Evolutionary conservation across 2,113 vertebrate species (phyloP), one percentile per base, ranked within the genome.

Genomic region (Excalfactoria chinensis): DNA sequence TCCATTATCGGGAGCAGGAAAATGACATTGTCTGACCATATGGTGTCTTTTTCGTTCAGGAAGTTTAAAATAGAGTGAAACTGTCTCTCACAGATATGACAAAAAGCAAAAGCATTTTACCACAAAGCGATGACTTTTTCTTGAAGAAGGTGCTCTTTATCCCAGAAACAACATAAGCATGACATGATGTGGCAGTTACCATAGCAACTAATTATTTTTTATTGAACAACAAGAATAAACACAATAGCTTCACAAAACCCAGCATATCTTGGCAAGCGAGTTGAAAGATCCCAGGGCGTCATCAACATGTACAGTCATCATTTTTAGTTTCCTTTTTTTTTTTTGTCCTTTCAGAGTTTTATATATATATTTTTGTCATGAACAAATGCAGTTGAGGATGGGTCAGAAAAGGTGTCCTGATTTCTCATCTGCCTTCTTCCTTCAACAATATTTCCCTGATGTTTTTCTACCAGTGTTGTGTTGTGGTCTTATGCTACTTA

Each of bases 191-290:
- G 93, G 88, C 84, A 93, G 96, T 96, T 94, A 23, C 95, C 84
- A 95, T 90, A 72, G 84, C 77, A 95, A 96, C 94, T 89, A 95
- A 96, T 95, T 96, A 93, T 95, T 95, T 96, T 95, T 95, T 95
- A 92, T 96, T 95, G 96, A 94, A 95, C 93, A 93, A 94, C 88
- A 93, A 91, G 88, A 91, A 90, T 91, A 94, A 95, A 79, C 88
- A 94, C 93, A 95, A 94, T 95, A 93, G 93, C 91, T 94, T 56
- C 91, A 79, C 53, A 72, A 95, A 94, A 41, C 73, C 84, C 80
- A 90, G 69, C 89, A 53, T 79, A 92, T 92, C 92, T 95, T 94
- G 84, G 88, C 92, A 92, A 80, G 91, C 56, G 70, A 93, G 75
- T 93, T 88, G 93, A 94, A 93, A 96, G 95, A 88, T 95, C 95